Evolutionary conservation across 2,113 vertebrate species (phyloP).

Genomic region (Narcine bancroftii): DNA sequence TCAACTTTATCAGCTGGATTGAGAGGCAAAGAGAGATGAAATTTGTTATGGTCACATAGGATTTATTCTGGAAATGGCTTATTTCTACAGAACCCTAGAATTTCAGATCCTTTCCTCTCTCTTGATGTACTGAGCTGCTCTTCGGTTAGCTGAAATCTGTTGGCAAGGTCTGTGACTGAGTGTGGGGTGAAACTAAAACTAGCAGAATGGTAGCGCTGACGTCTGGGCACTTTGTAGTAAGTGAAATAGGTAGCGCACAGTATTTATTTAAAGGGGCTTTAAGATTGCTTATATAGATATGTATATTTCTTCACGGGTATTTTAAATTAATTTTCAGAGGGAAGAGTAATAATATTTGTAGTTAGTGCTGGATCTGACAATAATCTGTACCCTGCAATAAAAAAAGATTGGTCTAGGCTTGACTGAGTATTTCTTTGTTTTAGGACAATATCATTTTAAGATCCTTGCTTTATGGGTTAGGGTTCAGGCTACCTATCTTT

Average conservation of each 20-base stretch:
- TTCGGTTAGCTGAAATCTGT: background rate
- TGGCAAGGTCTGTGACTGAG: background rate
- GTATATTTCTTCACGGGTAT: conserved; percentile 31
- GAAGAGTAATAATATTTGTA: background rate
- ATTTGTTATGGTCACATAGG: too few species aligned
- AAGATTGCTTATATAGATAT: conserved; percentile 32
- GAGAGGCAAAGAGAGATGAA: too few species aligned
- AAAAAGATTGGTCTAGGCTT: background rate
- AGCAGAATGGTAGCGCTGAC: background rate
- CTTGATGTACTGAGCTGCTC: background rate
- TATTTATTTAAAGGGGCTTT: conserved; percentile 34
- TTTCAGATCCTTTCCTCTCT: background rate
- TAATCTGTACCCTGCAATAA: conserved; percentile 33
- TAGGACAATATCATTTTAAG: background rate
- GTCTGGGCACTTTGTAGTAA: conserved; percentile 1
- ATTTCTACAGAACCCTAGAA: background rate
- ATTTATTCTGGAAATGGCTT: background rate
- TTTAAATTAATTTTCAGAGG: conserved; percentile 4
- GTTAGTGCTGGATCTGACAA: background rate
- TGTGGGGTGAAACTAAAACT: background rate
- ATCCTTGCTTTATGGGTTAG: too few species aligned
- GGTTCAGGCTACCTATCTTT: too few species aligned
- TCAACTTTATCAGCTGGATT: too few species aligned
- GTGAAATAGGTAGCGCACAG: background rate
- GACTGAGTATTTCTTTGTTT: conserved; percentile 15